These are phyloP conservation scores for Spodoptera littoralis DNA, from an alignment of 2,888 invertebrate species.

Conservation along the genomic window DNA sequence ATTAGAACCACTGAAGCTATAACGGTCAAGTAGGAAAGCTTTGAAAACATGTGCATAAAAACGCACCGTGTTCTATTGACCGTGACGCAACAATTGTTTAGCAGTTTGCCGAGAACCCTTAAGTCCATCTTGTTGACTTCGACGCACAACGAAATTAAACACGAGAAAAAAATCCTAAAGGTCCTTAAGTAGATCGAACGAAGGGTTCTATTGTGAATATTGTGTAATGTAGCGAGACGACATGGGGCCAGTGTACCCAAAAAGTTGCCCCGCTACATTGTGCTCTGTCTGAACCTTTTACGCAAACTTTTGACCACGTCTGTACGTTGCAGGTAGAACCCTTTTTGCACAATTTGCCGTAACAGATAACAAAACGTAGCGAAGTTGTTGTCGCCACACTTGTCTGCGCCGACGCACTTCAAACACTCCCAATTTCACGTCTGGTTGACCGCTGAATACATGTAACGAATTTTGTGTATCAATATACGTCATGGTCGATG, in stretches of 20 bases:
- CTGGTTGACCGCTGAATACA: conserved; percentile 79
- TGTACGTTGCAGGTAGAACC: conserved; percentile 83
- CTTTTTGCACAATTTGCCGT: conserved; percentile 87
- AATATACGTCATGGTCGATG: conserved; percentile 72
- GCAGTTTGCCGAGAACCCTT: conserved; percentile 83
- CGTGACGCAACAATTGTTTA: conserved; percentile 88
- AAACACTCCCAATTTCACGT: conserved; percentile 86
- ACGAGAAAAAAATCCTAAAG: conserved; percentile 76
- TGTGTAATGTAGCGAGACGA: conserved; percentile 87
- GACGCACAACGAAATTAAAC: conserved; percentile 78
- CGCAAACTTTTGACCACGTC: conserved; percentile 58
- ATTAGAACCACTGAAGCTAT: conserved; percentile 71
- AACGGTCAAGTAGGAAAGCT: conserved; percentile 67
- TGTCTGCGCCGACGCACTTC: conserved; percentile 73
- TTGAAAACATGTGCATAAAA: conserved; percentile 76
- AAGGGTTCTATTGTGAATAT: conserved; percentile 85
- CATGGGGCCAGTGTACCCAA: conserved; percentile 67
- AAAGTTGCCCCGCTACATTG: conserved; percentile 65
- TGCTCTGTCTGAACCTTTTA: conserved; percentile 47
- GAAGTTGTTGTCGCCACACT: conserved; percentile 83
- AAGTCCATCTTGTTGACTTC: conserved; percentile 87
- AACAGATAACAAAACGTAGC: conserved; percentile 73
- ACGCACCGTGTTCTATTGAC: conserved; percentile 82
- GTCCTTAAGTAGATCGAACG: conserved; percentile 83
- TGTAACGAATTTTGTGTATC: conserved; percentile 82